Evolutionary conservation across 2,113 vertebrate genomes (phyloP), one percentile per base, ranked within the genome.

Genomic region (Lepidothrix coronata): DNA sequence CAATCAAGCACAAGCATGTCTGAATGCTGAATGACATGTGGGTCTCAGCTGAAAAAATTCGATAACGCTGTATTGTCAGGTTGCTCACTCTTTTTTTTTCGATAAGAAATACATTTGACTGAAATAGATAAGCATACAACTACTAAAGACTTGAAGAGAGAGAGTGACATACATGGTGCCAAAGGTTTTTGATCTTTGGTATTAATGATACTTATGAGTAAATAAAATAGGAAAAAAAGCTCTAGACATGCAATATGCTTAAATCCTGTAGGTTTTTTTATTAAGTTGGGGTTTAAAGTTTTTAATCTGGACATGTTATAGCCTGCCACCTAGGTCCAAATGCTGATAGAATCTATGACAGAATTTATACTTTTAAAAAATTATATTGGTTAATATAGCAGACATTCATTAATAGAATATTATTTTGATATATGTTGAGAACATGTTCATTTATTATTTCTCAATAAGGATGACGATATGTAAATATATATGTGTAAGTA

Each of bases 31-130:
- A 99, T 99, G 99, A 99, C 99, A 99, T 98, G 96, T 98, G 98
- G 98, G 98, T 99, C 99, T 98, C 98, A 98, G 99, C 99, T 99
- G 99, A 99, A 98, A 99, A 99, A 98, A 99, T 99, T 99, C 98
- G 99, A 99, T 99, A 99, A 99, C 98, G 97, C 98, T 97, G 98
- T 98, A 99, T 99, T 99, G 99, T 99, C 98, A 98, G 98, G 97
- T 98, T 97, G 97, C 98, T 98, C 97, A 96, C 98, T 98, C 97
- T 97, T 97, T 98, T 95, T 92, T 86, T 97, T 96, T 91, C 51
- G 98, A 99, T 99, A 99, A 99, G 99, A 99, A 99, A 99, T 99
- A 99, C 99, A 99, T 99, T 99, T 98, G 99, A 99, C 98, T 99
- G 98, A 98, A 98, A 98, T 98, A 99, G 99, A 99, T 99, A 99